Evolutionary conservation across 2,888 invertebrate species (phyloP), one percentile per base, ranked within the genome.

Genomic region (Scaptomyza flava): DNA sequence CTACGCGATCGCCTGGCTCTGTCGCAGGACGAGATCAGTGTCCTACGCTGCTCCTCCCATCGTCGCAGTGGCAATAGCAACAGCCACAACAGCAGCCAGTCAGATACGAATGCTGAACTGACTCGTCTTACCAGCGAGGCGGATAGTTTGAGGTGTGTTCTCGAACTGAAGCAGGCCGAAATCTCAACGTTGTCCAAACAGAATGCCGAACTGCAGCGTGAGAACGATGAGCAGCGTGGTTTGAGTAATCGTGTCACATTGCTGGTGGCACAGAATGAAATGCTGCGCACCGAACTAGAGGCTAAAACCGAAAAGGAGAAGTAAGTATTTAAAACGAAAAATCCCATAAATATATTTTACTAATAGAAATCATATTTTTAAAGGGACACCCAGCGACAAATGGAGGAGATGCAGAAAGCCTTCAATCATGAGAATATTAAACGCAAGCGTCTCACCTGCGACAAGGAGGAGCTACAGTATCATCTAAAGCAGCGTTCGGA

Each of bases 401-500:
- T 96, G 89, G 94, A 96, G 71, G 93, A 95, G 50, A 92, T 98
- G 59, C 93, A 95, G 38, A 96, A 96, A 72, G 94, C 94, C 2
- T 95, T 95, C 63, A 95, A 95, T 48, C 94, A 96, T 60, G 96
- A 97, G 90, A 93, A 94, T 2, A 95, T 96, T 87, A 96, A 96
- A 75, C 96, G 96, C 85, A 94, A 96, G 68, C 93, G 97, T 2
- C 92, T 97, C 48, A 94, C 95, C 0, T 96, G 96, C 89, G 95
- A 96, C 89, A 98, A 97, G 89, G 98, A 98, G 92, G 97, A 98
- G 91, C 93, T 98, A 3, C 94, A 96, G 83, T 98, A 97, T 95
- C 96, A 96, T 89, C 93, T 98, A 63, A 94, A 96, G 85, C 96
- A 97, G 91, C 96, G 96, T 90, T 95, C 95, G 61, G 96, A 96